Conservation (phyloP, 2,113 vertebrate species). For the Campylomormyrus tamandua region DNA sequence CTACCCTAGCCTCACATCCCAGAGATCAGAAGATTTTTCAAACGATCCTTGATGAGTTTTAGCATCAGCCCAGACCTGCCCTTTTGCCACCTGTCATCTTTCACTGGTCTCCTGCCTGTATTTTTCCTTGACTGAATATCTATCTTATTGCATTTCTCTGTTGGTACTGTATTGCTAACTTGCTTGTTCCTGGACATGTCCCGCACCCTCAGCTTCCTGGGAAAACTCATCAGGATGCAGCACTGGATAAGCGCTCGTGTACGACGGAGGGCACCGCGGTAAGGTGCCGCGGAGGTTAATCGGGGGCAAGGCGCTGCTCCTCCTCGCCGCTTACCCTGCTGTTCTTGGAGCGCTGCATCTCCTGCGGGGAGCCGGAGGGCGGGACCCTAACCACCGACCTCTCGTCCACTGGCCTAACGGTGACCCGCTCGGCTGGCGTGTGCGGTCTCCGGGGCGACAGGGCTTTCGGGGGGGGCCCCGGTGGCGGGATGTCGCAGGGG, state of each 20-base stretch:
- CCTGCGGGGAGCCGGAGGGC: slow-evolving; percentile 74
- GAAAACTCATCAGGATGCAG: neutral
- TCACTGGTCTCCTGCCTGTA: neutral
- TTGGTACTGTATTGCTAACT: neutral
- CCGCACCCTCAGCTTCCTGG: neutral
- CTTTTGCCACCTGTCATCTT: neutral
- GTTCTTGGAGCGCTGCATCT: slow-evolving; percentile 54
- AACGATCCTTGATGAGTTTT: neutral
- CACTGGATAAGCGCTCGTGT: neutral
- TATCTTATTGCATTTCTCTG: neutral
- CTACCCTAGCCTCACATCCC: slow-evolving; percentile 54
- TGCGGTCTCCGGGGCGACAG: slow-evolving; percentile 77
- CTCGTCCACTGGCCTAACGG: slow-evolving; percentile 76
- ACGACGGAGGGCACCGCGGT: neutral
- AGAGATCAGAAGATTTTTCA: neutral
- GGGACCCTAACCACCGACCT: slow-evolving; percentile 62
- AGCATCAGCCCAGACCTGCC: neutral
- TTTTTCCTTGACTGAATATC: neutral
- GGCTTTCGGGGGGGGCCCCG: slow-evolving; percentile 64
- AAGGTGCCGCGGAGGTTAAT: neutral
- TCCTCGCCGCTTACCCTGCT: slow-evolving; percentile 65
- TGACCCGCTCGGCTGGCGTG: slow-evolving; percentile 85
- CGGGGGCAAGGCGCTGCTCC: neutral
- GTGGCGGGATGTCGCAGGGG: slow-evolving; percentile 81
- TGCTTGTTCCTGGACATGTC: neutral